These are phyloP conservation scores for Pterocles gutturalis DNA, from an alignment of 2,113 vertebrate species.

Conservation along the genomic window DNA sequence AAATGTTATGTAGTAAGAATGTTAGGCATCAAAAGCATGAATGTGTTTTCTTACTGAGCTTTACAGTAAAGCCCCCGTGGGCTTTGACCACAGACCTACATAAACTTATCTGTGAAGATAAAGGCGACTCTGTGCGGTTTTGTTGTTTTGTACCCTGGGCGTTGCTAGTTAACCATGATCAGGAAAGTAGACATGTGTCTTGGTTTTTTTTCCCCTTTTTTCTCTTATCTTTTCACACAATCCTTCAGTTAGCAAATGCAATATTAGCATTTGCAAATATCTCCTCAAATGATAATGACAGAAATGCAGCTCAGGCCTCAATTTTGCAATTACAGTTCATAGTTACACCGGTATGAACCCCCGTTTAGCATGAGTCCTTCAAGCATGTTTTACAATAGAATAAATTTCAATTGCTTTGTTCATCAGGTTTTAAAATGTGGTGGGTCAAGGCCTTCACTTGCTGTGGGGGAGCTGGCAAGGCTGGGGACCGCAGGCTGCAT, in stretches of 20 bases:
- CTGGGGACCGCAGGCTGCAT: not conserved
- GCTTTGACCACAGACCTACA: slow-evolving; percentile 20
- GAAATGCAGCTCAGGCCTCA: not conserved
- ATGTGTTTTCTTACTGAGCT: not conserved
- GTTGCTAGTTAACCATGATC: not conserved
- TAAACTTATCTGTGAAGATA: slow-evolving; percentile 34
- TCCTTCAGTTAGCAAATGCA: not conserved
- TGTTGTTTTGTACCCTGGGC: not conserved
- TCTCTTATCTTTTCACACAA: not conserved
- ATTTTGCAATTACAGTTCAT: not conserved
- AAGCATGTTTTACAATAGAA: not conserved
- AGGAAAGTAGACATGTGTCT: not conserved
- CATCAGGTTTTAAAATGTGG: not conserved
- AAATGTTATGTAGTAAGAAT: not conserved
- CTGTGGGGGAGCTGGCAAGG: accelerated
- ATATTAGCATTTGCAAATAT: not conserved
- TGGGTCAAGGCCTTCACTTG: not conserved
- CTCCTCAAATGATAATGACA: not conserved
- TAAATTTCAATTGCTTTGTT: not conserved
- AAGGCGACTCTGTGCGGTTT: slow-evolving; percentile 21
- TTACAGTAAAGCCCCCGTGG: slow-evolving; percentile 34
- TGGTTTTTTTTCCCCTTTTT: not conserved
- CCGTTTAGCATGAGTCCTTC: not conserved
- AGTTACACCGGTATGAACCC: not conserved
- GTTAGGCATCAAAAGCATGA: not conserved